phyloP scores from a whole-genome alignment of 2,113 vertebrate species.

The Macrotis lagotis region DNA sequence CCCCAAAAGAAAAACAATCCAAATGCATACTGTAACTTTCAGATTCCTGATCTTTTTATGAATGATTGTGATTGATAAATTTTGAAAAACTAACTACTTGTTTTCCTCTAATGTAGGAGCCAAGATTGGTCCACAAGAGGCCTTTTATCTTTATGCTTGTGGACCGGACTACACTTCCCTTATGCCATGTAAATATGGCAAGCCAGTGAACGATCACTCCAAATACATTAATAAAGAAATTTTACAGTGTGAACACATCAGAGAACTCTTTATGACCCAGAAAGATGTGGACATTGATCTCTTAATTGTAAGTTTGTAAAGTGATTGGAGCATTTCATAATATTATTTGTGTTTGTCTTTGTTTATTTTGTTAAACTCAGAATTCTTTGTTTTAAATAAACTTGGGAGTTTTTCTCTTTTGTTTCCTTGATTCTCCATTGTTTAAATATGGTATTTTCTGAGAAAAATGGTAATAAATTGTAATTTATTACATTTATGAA shows the following conservation, averaged over 20 bases:
- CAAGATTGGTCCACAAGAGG: conserved; percentile 92
- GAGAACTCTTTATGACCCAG: conserved; percentile 92
- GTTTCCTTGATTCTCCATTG: conserved; percentile 41
- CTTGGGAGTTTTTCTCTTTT: conserved; percentile 26
- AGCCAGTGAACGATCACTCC: conserved; percentile 85
- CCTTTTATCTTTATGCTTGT: conserved; percentile 92
- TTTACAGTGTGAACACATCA: conserved; percentile 90
- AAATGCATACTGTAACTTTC: not conserved
- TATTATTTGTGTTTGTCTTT: conserved; percentile 36
- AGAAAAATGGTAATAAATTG: not conserved
- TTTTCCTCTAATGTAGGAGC: conserved; percentile 85
- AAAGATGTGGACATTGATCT: conserved; percentile 89
- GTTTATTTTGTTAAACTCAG: conserved; percentile 26
- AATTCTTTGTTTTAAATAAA: conserved; percentile 3
- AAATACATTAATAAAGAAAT: conserved; percentile 94
- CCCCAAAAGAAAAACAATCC: not conserved
- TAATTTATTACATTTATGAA: not conserved
- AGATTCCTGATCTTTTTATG: conserved; percentile 34
- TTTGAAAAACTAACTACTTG: conserved; percentile 39
- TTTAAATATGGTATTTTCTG: conserved; percentile 16
- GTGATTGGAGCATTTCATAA: not conserved
- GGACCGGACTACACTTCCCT: conserved; percentile 95
- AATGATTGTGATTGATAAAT: conserved; percentile 35
- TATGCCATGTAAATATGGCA: conserved; percentile 97
- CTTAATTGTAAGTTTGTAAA: conserved; percentile 90